phyloP scores from a whole-genome alignment of 2,797 vertebrate genomes.

The Sphenopsis melanotis region DNA sequence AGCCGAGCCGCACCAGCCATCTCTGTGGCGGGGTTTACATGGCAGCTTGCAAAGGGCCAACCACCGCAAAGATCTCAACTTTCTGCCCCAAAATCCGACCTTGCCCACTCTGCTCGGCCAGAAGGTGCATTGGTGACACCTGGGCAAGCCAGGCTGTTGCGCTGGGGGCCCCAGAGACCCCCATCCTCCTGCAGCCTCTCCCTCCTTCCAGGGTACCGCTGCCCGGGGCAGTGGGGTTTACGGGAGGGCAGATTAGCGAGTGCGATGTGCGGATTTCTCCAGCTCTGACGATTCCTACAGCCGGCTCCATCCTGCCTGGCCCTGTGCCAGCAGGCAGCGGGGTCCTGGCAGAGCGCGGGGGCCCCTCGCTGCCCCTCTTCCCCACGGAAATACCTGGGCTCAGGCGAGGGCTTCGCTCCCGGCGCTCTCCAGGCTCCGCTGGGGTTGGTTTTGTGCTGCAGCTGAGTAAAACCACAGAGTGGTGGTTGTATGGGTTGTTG shows the following conservation, averaged over 20 bases:
- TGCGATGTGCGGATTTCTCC: neutral
- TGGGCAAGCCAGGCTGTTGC: neutral
- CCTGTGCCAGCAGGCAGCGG: neutral
- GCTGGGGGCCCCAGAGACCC: neutral
- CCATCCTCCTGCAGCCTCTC: neutral
- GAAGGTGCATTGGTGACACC: neutral
- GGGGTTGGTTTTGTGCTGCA: slow-evolving; percentile 4
- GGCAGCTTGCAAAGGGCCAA: neutral
- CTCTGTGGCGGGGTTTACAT: neutral
- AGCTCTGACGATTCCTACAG: neutral
- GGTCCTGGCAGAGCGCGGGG: neutral
- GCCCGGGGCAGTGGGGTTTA: neutral
- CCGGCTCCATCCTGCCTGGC: neutral
- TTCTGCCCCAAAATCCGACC: neutral
- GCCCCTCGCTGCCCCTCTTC: neutral
- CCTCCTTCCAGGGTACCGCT: neutral
- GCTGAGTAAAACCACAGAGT: slow-evolving; percentile 40
- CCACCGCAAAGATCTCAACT: neutral
- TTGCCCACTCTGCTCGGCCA: neutral
- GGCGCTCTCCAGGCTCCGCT: neutral
- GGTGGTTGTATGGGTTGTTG: neutral
- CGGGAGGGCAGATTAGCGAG: neutral
- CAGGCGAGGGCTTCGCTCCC: neutral
- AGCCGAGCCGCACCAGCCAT: neutral
- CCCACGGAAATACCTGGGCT: slow-evolving; percentile 21